Percentiles rank a stretch among this genome's conserved stretches.
phyloP scores from a whole-genome alignment of 2,797 vertebrate species.

The Prunella strophiata region DNA sequence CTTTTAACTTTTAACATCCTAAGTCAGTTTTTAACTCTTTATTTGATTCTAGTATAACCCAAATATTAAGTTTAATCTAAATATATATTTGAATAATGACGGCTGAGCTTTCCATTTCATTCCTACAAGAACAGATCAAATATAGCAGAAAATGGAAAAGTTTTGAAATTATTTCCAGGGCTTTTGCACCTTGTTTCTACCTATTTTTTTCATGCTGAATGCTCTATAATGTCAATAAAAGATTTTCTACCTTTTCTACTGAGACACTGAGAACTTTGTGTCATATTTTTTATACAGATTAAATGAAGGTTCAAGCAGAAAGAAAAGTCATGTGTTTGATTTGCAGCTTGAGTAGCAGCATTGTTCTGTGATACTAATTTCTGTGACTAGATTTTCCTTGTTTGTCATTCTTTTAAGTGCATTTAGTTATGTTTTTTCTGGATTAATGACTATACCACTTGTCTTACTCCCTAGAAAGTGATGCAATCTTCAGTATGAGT shows the following conservation, averaged over 20 bases:
- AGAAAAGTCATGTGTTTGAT: not conserved
- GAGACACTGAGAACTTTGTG: not conserved
- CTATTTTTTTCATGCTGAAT: not conserved
- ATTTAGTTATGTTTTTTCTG: not conserved
- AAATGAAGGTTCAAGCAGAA: not conserved
- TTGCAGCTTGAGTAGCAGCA: not conserved
- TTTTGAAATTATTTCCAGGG: not conserved
- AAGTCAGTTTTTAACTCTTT: not conserved
- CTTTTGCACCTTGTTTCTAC: not conserved
- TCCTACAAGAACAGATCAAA: not conserved
- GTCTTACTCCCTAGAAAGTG: not conserved
- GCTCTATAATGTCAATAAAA: not conserved
- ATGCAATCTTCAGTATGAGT: not conserved
- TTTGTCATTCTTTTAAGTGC: not conserved
- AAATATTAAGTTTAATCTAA: not conserved
- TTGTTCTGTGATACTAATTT: not conserved
- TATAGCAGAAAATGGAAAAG: not conserved
- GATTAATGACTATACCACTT: not conserved
- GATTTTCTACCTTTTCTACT: not conserved
- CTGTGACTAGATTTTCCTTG: not conserved
- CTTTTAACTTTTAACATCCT: slow-evolving; percentile 50
- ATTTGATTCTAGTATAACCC: not conserved
- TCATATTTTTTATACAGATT: not conserved
- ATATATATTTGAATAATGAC: not conserved
- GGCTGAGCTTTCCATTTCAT: not conserved